Evolutionary conservation across 2,888 invertebrate species (phyloP).

Genomic region (Tipula confusa): DNA sequence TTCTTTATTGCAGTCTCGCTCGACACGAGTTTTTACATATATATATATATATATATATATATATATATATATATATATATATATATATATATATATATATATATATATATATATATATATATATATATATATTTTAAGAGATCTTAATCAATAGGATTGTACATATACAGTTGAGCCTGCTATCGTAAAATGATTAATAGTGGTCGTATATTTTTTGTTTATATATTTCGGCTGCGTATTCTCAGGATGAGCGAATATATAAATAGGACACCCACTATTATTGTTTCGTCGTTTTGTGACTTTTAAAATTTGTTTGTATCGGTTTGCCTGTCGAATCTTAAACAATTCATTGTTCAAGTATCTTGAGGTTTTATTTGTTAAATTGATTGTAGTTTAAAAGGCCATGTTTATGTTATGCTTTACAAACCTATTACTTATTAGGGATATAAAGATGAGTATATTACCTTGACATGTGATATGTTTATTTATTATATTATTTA

Average conservation of each 20-base stretch:
- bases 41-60: background rate
- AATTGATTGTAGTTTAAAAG: background rate
- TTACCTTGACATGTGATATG: background rate
- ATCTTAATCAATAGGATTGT: background rate
- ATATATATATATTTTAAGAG: background rate
- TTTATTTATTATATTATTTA: background rate
- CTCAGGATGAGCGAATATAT: background rate
- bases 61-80: background rate
- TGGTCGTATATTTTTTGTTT: background rate
- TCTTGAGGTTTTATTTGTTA: background rate
- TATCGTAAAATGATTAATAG: slow-evolving; percentile 3
- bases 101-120: background rate
- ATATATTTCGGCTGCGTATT: background rate
- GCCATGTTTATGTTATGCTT: background rate
- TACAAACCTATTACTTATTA: background rate
- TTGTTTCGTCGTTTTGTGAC: background rate
- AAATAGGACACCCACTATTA: background rate
- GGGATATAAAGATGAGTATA: background rate
- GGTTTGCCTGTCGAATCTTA: too few relatives aligned
- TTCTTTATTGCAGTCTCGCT: slow-evolving; percentile 25
- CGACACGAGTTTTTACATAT: background rate
- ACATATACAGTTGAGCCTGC: slow-evolving; percentile 4
- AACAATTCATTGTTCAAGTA: too few relatives aligned
- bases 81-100: background rate
- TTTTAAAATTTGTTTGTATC: background rate